Evolutionary conservation across 2,888 invertebrate genomes (phyloP).

Genomic region (Melipona bicolor): DNA sequence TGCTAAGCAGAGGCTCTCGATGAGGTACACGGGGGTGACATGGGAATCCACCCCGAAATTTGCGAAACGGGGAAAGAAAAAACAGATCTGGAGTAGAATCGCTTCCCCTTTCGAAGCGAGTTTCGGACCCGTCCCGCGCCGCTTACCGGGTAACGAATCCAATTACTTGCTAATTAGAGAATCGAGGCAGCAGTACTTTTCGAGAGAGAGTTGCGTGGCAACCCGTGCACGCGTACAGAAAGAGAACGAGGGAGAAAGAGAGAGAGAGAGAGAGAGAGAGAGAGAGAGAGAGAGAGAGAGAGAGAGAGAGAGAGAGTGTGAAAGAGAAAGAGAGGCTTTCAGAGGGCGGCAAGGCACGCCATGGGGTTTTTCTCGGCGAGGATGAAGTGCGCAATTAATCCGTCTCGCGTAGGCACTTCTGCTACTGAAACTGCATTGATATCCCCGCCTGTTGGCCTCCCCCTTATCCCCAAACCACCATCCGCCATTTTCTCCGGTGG

Average conservation of each 20-base stretch:
- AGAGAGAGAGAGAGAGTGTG: not conserved
- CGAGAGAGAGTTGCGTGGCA: constrained; percentile 53
- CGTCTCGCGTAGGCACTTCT: constrained; percentile 74
- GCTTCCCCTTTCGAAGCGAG: not conserved
- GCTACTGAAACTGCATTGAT: constrained; percentile 66
- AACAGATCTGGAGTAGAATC: not conserved
- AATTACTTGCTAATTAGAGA: constrained; percentile 75
- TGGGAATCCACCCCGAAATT: constrained; percentile 5
- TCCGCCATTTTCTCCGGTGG: constrained; percentile 21
- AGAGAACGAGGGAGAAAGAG: no score
- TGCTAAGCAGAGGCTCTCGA: not conserved
- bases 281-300: not conserved
- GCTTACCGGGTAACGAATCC: constrained; percentile 67
- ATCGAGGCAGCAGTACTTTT: constrained; percentile 61
- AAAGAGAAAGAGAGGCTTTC: constrained; percentile 13
- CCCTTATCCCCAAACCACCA: not conserved
- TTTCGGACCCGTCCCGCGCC: constrained; percentile 20
- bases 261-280: constrained; percentile 5
- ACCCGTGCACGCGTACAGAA: not conserved
- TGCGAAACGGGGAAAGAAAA: not conserved
- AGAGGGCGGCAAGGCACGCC: constrained; percentile 34
- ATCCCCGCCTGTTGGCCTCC: constrained; percentile 22
- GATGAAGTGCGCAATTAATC: constrained; percentile 79
- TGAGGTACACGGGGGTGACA: not conserved
- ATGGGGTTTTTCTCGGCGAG: constrained; percentile 67